Evolutionary conservation across 1,140 invertebrate genomes (phyloP), one percentile per base, ranked within the genome.

Genomic region (Asbolus verrucosus): DNA sequence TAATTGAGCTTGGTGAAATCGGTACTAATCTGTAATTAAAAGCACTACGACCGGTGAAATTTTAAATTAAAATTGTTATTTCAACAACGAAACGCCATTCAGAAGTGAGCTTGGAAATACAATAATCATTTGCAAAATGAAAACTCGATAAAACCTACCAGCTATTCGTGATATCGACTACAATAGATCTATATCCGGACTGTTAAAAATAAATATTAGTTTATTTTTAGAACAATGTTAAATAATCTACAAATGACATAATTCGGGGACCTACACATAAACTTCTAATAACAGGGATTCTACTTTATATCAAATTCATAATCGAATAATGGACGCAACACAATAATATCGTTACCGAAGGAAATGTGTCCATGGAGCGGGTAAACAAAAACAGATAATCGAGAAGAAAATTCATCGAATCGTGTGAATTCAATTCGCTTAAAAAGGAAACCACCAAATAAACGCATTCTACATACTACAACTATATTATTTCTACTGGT

Each of bases 401-500:
- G 18, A 59, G n/a, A 19, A 59, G 19, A 36, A 11, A 6, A 11
- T 6, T 36, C 5, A 36, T 36, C 33, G 5, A 36, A n/a, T 11
- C 33, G 33, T 36, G 5, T 27, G 8, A 27, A 27, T 4, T 59
- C 43, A 15, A n/a, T 24, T 59, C 16, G 27, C 11, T 59, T 59
- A 31, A 61, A n/a, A 61, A 14, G 16, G 24, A 14, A 6, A 59
- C 19, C 50, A 43, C 39, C 39, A 9, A 59, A 59, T 24, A 14
- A 61, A 31, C 14, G 24, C 11, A 43, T n/a, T 41, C 61, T 63
- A 63, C 61, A 38, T 63, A 63, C 61, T 63, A 63, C 61, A 63
- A 63, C 61, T 63, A 63, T 63, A 59, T 30, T 59, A 59, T 38
- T 9, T 21, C 30, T 62, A 62, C 36, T 62, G 36, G n/a, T n/a